Conservation (phyloP, 2,888 invertebrate genomes). For the Mantis religiosa region DNA sequence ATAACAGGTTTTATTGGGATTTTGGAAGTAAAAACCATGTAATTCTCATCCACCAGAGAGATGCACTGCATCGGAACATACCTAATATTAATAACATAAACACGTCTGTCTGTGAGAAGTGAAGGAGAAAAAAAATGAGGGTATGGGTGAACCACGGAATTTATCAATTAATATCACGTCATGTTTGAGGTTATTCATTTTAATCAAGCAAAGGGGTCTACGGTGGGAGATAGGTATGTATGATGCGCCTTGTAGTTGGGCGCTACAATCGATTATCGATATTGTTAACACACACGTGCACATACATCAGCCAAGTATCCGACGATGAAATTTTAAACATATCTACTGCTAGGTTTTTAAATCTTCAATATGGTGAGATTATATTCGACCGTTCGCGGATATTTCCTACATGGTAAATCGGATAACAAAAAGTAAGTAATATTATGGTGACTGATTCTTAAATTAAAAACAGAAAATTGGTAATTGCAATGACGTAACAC, state of each 20-base stretch:
- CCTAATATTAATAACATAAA: slow-evolving; percentile 11
- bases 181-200: slow-evolving; percentile 18
- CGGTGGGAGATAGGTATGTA: slow-evolving; percentile 3
- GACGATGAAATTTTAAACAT: not conserved
- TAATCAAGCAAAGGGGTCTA: slow-evolving; percentile 8
- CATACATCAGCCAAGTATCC: not conserved
- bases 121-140: not conserved
- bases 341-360: not conserved
- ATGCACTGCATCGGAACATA: not conserved
- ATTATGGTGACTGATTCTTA: too few relatives aligned
- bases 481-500: too few relatives aligned
- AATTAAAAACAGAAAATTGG: too few relatives aligned
- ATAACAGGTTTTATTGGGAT: not conserved
- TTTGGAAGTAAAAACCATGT: not conserved
- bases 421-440: too few relatives aligned
- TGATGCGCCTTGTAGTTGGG: slow-evolving; percentile 9
- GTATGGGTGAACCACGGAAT: slow-evolving; percentile 10
- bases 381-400: not conserved
- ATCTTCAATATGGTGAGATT: not conserved
- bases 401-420: not conserved
- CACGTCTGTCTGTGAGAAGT: not conserved
- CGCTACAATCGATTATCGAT: slow-evolving; percentile 15
- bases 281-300: not conserved
- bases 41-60: not conserved
- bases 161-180: slow-evolving; percentile 14